A percentile compares a stretch with the other conserved stretches of the same genome.
Evolutionary conservation across 2,888 invertebrate species (phyloP).

Genomic region (Apotomis turbidana): DNA sequence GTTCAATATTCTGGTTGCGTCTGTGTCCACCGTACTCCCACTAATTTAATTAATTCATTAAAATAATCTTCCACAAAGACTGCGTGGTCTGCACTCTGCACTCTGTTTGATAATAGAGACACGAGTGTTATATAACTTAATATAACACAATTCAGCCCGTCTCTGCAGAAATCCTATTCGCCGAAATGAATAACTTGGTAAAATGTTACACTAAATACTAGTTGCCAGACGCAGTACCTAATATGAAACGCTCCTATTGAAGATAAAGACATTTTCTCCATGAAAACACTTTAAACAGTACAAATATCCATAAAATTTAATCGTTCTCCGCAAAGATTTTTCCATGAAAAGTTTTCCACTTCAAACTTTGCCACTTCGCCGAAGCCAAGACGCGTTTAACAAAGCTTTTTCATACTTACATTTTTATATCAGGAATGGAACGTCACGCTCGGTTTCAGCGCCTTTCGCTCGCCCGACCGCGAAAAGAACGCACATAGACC

Average conservation of each 20-base stretch:
- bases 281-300: constrained; percentile 68
- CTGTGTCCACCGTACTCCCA: constrained; percentile 65
- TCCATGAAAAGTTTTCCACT: constrained; percentile 83
- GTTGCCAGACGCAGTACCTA: neutral
- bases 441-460: constrained; percentile 81
- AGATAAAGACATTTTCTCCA: constrained; percentile 57
- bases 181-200: constrained; percentile 4
- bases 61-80: constrained; percentile 70
- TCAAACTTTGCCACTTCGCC: constrained; percentile 82
- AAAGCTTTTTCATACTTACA: constrained; percentile 83
- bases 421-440: constrained; percentile 82
- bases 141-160: constrained; percentile 14
- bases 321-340: constrained; percentile 80
- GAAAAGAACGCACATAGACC: constrained; percentile 77
- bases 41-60: constrained; percentile 76
- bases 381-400: constrained; percentile 81
- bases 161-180: constrained; percentile 2
- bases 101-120: constrained; percentile 60
- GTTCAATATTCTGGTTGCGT: constrained; percentile 69
- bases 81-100: constrained; percentile 61
- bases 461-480: constrained; percentile 76
- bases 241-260: constrained; percentile 14
- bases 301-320: constrained; percentile 81
- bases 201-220: constrained; percentile 7
- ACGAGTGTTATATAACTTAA: constrained; percentile 54